Evolutionary conservation across 2,113 vertebrate species (phyloP).

Genomic region (Prolemur simus): DNA sequence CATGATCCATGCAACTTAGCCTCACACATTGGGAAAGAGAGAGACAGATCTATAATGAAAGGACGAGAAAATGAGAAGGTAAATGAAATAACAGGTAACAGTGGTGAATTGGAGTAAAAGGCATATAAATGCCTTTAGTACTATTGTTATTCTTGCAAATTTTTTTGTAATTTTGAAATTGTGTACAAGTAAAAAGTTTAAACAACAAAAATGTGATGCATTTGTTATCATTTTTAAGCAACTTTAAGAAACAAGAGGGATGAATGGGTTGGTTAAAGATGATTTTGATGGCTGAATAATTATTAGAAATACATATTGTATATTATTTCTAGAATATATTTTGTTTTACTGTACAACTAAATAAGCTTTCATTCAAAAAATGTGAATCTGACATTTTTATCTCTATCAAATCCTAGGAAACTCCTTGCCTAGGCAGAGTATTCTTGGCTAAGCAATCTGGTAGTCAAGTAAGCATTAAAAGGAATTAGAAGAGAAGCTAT

Average conservation of each 20-base stretch:
- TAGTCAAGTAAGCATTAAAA: neutral
- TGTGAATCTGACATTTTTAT: neutral
- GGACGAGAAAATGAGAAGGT: neutral
- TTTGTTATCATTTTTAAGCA: neutral
- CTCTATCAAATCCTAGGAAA: neutral
- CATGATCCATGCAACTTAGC: neutral
- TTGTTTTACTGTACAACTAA: neutral
- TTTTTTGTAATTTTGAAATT: neutral
- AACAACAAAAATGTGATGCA: neutral
- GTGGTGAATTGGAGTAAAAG: neutral
- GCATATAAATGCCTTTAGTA: neutral
- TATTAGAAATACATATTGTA: neutral
- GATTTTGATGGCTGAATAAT: neutral
- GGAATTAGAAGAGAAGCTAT: constrained; percentile 49
- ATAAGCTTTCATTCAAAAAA: neutral
- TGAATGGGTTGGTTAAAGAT: neutral
- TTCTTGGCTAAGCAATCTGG: neutral
- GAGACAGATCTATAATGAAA: neutral
- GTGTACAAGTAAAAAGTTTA: neutral
- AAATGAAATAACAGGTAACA: neutral
- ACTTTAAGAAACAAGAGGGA: neutral
- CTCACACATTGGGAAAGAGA: neutral
- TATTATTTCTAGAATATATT: neutral
- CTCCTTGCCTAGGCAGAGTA: neutral
- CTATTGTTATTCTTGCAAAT: neutral